phyloP scores from a whole-genome alignment of 2,113 vertebrate species.

The Cervus canadensis region DNA sequence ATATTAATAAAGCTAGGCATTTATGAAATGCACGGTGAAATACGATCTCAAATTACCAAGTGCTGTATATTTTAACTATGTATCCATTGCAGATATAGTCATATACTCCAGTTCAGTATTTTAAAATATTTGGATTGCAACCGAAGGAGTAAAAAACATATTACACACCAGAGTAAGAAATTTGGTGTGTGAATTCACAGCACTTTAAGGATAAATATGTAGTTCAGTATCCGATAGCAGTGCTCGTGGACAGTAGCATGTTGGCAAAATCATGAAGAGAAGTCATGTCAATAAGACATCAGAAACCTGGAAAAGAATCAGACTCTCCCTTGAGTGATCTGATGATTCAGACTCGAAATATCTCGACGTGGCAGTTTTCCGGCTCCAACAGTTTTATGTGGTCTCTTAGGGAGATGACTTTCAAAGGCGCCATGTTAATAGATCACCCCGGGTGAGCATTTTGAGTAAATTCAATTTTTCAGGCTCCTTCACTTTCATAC shows the following conservation, averaged over 20 bases:
- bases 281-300: not conserved
- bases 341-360: not conserved
- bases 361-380: not conserved
- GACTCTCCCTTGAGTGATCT: too few species aligned
- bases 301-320: not conserved
- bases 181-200: not conserved
- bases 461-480: not conserved
- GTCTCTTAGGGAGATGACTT: not conserved
- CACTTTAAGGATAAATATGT: not conserved
- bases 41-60: not conserved
- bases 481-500: not conserved
- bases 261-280: not conserved
- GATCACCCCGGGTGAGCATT: not conserved
- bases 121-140: not conserved
- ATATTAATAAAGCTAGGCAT: accelerated
- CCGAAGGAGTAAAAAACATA: accelerated
- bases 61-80: accelerated
- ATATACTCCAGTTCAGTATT: too few species aligned
- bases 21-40: not conserved
- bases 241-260: accelerated
- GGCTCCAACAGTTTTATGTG: not conserved
- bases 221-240: accelerated
- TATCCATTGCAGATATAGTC: not conserved
- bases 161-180: not conserved
- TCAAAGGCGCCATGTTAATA: not conserved